A percentile compares a stretch with the other conserved stretches of the same genome.
phyloP scores from a whole-genome alignment of 2,888 invertebrate species.

The Pandemis cinnamomeana region DNA sequence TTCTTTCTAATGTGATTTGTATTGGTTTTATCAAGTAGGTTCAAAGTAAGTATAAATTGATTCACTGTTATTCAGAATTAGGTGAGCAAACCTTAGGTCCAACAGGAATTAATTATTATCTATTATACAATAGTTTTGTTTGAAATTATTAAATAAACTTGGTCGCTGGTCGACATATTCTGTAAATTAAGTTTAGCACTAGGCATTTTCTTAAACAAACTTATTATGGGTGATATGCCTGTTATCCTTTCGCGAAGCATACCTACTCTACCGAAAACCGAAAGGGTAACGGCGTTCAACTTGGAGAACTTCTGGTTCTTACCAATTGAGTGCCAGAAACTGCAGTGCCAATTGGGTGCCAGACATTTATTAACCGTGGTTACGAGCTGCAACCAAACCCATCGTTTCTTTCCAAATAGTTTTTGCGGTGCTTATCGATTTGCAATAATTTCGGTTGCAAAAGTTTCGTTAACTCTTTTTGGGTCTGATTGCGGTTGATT shows the following conservation, averaged over 20 bases:
- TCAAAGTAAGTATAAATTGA: no score
- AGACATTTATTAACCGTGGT: slow-evolving; percentile 24
- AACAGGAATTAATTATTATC: no score
- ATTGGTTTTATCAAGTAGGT: neutral
- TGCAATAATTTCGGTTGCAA: slow-evolving; percentile 39
- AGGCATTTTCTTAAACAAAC: no score
- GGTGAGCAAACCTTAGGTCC: no score
- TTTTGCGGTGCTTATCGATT: slow-evolving; percentile 42
- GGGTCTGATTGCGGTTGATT: slow-evolving; percentile 33
- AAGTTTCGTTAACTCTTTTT: slow-evolving; percentile 27
- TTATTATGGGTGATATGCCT: no score
- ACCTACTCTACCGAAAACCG: neutral
- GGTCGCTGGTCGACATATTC: no score
- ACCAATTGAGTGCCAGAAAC: neutral
- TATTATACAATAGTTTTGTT: no score
- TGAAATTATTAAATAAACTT: no score
- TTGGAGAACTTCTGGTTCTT: neutral
- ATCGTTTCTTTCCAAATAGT: slow-evolving; percentile 37
- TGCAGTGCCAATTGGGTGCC: neutral
- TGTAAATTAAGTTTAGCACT: no score
- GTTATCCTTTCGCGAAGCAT: no score
- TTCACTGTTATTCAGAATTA: no score
- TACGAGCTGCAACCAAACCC: slow-evolving; percentile 29
- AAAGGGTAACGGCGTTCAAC: neutral
- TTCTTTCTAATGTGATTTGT: neutral